phyloP scores from a whole-genome alignment of 2,113 vertebrate genomes.

The Labeo catla region DNA sequence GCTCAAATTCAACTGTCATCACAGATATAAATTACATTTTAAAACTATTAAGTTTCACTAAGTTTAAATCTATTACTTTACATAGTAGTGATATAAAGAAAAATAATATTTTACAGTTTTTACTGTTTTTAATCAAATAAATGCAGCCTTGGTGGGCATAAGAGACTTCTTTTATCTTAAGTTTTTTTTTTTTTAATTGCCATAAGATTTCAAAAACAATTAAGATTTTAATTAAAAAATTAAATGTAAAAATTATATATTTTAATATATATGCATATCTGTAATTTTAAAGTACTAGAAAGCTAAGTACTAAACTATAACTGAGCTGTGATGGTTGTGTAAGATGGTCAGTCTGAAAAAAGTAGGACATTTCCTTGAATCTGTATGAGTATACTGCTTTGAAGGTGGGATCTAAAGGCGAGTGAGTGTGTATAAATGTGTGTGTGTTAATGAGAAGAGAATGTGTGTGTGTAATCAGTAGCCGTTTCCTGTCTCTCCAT shows the following conservation, averaged over 20 bases:
- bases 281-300: background rate
- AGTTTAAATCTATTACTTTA: background rate
- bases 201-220: background rate
- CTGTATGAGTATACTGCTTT: background rate
- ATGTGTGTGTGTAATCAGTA: constrained; percentile 67
- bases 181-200: background rate
- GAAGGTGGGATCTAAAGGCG: background rate
- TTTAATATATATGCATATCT: too few species aligned
- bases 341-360: background rate
- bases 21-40: too few species aligned
- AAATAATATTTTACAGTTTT: background rate
- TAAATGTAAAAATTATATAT: too few species aligned
- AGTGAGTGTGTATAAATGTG: constrained; percentile 17
- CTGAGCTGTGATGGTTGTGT: background rate
- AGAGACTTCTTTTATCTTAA: background rate
- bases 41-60: too few species aligned
- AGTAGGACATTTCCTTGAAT: background rate
- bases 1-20: too few species aligned
- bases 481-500: constrained; percentile 76
- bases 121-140: background rate
- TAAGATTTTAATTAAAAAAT: too few species aligned
- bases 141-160: background rate
- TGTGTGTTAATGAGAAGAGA: constrained; percentile 41
- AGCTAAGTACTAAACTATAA: background rate
- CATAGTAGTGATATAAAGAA: background rate